Evolutionary conservation across 2,113 vertebrate genomes (phyloP).

Genomic region (Perca schrenkii): DNA sequence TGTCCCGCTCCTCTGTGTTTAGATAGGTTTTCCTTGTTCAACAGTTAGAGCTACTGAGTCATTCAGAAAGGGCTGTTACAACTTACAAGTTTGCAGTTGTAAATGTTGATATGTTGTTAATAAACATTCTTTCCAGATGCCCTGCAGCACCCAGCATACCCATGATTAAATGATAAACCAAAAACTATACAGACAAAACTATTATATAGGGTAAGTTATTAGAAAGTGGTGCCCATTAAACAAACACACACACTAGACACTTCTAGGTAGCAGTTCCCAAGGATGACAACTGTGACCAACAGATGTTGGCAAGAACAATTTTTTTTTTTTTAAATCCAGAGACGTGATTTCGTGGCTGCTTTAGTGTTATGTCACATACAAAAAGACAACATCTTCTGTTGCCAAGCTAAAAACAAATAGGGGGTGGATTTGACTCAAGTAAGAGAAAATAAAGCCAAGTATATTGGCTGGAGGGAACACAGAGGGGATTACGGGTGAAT

Average conservation of each 20-base stretch:
- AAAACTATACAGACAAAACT: neutral
- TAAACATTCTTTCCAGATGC: neutral
- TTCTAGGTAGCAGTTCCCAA: neutral
- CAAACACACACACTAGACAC: conserved; percentile 9
- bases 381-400: conserved; percentile 41
- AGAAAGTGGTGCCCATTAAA: neutral
- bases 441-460: conserved; percentile 34
- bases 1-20: no score
- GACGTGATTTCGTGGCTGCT: conserved; percentile 4
- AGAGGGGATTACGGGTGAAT: conserved; percentile 22
- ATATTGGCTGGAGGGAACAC: neutral
- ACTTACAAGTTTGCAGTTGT: no score
- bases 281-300: conserved; percentile 5
- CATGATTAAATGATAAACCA: neutral
- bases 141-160: neutral
- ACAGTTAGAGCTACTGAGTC: no score
- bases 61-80: no score
- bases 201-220: neutral
- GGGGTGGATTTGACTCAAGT: conserved; percentile 30
- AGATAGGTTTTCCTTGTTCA: no score
- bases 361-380: neutral
- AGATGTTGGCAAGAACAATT: neutral
- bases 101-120: neutral
- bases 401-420: conserved; percentile 54
- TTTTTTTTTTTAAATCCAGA: neutral